These are phyloP conservation scores for Osmerus mordax DNA, from an alignment of 2,113 vertebrate genomes.

Conservation along the genomic window DNA sequence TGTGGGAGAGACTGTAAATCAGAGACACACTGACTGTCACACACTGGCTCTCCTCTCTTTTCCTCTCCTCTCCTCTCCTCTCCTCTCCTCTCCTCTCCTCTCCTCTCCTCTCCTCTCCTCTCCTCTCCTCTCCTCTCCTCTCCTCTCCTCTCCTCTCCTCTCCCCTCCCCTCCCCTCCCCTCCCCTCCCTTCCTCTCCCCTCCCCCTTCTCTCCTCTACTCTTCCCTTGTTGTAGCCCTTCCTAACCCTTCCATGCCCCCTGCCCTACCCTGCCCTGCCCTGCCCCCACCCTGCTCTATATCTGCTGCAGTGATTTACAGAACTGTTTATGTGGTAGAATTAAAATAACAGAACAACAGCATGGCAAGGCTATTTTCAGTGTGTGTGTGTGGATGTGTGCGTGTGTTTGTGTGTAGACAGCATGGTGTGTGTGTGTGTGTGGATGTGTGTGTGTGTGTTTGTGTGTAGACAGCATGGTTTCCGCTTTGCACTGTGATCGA, in stretches of 20 bases:
- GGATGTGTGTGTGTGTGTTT: background rate
- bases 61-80: background rate
- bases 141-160: background rate
- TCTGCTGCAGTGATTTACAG: constrained; percentile 7
- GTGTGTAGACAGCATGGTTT: background rate
- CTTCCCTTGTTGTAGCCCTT: background rate
- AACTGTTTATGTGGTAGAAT: constrained; percentile 35
- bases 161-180: background rate
- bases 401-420: background rate
- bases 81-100: background rate
- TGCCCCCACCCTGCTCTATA: background rate
- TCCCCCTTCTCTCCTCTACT: too few species aligned
- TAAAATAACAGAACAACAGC: constrained; percentile 44
- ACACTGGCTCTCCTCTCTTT: background rate
- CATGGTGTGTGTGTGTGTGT: constrained; percentile 2
- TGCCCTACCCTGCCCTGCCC: background rate
- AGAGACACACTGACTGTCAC: background rate
- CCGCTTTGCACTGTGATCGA: background rate
- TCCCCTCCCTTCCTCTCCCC: background rate
- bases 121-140: background rate
- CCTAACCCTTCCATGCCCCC: background rate
- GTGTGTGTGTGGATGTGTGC: background rate
- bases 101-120: background rate
- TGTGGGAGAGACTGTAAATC: constrained; percentile 13
- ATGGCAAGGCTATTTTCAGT: constrained; percentile 34